phyloP scores from a whole-genome alignment of 2,113 vertebrate species.

The Perccottus glenii region DNA sequence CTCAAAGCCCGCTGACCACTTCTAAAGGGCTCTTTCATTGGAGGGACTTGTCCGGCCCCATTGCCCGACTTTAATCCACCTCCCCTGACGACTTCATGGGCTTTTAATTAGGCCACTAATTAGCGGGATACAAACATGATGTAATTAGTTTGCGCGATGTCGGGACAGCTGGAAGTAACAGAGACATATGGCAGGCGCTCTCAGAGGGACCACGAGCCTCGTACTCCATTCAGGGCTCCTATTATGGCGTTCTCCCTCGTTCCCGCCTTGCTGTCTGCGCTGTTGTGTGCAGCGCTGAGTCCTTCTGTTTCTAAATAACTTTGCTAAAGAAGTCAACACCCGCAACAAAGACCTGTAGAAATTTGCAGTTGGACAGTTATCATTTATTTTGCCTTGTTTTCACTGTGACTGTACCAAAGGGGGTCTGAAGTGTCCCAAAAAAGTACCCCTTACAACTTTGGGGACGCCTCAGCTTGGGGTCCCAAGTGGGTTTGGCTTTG shows the following conservation, averaged over 20 bases:
- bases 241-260: slow-evolving; percentile 55
- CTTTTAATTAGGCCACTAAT: slow-evolving; percentile 71
- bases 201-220: slow-evolving; percentile 39
- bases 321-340: background rate
- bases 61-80: slow-evolving; percentile 18
- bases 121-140: slow-evolving; percentile 63
- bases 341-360: too few species aligned
- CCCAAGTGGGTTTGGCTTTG: too few species aligned
- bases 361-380: too few species aligned
- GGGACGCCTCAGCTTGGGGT: too few species aligned
- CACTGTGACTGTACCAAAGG: too few species aligned
- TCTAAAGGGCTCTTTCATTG: slow-evolving; percentile 5
- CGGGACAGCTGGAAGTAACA: slow-evolving; percentile 56
- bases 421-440: too few species aligned
- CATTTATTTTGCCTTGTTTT: too few species aligned
- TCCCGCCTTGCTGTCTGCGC: slow-evolving; percentile 20
- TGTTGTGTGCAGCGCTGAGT: slow-evolving; percentile 22
- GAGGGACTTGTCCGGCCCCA: slow-evolving; percentile 21
- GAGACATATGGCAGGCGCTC: slow-evolving; percentile 58
- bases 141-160: slow-evolving; percentile 65
- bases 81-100: slow-evolving; percentile 22
- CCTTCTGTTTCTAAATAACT: slow-evolving; percentile 13
- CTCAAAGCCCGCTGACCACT: background rate
- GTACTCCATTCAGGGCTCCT: slow-evolving; percentile 58
- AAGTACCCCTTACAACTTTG: too few species aligned